These are phyloP conservation scores for Orchestes rusci DNA, from an alignment of 2,888 invertebrate genomes.

Conservation along the genomic window DNA sequence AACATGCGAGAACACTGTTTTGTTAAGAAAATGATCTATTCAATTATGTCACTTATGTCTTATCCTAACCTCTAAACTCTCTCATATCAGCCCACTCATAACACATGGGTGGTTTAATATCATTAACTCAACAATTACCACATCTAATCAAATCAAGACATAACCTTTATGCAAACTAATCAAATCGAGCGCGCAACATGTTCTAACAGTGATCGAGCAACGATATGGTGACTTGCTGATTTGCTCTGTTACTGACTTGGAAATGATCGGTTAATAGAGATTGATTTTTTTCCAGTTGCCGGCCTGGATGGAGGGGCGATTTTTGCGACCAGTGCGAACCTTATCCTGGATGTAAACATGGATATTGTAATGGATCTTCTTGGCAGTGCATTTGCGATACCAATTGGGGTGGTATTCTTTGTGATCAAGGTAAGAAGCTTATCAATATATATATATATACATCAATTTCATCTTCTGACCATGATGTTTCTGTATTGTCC, in stretches of 20 bases:
- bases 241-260: too few species aligned
- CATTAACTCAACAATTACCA: too few species aligned
- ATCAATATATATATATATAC: too few species aligned
- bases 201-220: conserved; percentile 15
- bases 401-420: conserved; percentile 97
- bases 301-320: conserved; percentile 87
- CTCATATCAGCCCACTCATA: too few species aligned
- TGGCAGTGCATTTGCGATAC: conserved; percentile 97
- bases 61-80: too few species aligned
- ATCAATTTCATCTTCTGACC: too few species aligned
- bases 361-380: conserved; percentile 86
- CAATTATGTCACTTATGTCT: too few species aligned
- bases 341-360: conserved; percentile 95
- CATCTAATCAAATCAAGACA: conserved; percentile 10
- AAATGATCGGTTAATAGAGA: too few species aligned
- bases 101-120: too few species aligned
- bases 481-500: too few species aligned
- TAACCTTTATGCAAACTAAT: conserved; percentile 13
- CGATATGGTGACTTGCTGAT: conserved; percentile 17
- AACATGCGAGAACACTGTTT: too few species aligned
- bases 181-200: conserved; percentile 15
- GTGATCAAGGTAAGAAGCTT: conserved; percentile 88
- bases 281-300: conserved; percentile 62
- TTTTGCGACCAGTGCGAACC: conserved; percentile 89
- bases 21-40: too few species aligned